Conservation (phyloP, 2,113 vertebrate genomes). For the Aphyosemion australe region DNA sequence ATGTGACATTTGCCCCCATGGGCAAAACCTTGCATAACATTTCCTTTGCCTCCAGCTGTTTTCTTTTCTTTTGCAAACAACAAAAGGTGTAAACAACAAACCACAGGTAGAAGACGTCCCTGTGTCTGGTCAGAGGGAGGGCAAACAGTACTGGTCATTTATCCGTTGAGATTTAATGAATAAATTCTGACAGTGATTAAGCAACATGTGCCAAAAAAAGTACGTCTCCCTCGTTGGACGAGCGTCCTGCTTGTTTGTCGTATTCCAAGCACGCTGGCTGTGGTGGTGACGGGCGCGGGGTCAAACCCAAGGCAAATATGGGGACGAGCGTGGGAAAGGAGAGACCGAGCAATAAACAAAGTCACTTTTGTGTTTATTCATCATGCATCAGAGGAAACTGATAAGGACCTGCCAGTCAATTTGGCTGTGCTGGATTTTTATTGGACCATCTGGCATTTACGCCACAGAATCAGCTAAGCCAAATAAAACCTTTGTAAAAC, state of each 20-base stretch:
- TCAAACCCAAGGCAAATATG: slow-evolving; percentile 51
- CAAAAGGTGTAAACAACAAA: slow-evolving; percentile 23
- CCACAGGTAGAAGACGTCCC: slow-evolving; percentile 23
- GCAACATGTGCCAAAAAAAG: slow-evolving; percentile 37
- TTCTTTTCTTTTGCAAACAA: slow-evolving; percentile 3
- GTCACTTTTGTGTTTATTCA: slow-evolving; percentile 58
- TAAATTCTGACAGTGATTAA: slow-evolving; percentile 43
- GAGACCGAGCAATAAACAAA: slow-evolving; percentile 31
- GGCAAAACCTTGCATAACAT: slow-evolving; percentile 37
- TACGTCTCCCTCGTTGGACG: slow-evolving; percentile 25
- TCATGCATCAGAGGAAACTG: slow-evolving; percentile 47
- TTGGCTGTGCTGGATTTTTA: slow-evolving; percentile 53
- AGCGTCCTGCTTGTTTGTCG: slow-evolving; percentile 26
- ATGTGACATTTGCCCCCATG: slow-evolving; percentile 9
- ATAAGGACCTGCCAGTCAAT: slow-evolving; percentile 55
- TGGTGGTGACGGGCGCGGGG: slow-evolving; percentile 31
- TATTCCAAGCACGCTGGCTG: slow-evolving; percentile 22
- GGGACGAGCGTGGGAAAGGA: slow-evolving; percentile 20
- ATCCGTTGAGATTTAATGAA: slow-evolving; percentile 30
- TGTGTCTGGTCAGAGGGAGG: slow-evolving; percentile 14
- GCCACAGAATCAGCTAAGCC: slow-evolving; percentile 45
- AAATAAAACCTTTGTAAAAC: slow-evolving; percentile 40
- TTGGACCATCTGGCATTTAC: slow-evolving; percentile 62
- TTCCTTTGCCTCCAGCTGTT: slow-evolving; percentile 21
- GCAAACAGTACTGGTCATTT: slow-evolving; percentile 1